Conservation (phyloP, 2,113 vertebrate genomes). For the Thamnaconus septentrionalis region DNA sequence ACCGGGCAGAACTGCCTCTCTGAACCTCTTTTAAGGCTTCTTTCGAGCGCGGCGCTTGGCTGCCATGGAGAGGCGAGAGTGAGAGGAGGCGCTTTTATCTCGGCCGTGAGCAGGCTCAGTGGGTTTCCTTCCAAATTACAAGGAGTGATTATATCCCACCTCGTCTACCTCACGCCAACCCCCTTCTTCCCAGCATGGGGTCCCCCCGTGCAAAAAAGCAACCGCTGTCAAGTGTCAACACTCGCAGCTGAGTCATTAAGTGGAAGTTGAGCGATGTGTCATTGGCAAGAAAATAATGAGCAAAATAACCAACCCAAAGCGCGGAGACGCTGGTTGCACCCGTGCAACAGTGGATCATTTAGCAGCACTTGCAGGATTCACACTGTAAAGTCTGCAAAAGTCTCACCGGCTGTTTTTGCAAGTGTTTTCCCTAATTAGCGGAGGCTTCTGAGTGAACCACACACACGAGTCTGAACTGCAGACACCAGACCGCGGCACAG, state of each 20-base stretch:
- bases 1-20: conserved; percentile 57
- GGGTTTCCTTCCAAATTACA: conserved; percentile 74
- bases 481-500: conserved; percentile 42
- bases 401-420: too few relatives aligned
- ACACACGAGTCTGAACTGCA: too few relatives aligned
- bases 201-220: conserved; percentile 35
- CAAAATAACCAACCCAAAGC: conserved; percentile 31
- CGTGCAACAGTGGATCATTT: conserved; percentile 22
- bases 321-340: conserved; percentile 17
- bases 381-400: too few relatives aligned
- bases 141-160: conserved; percentile 69
- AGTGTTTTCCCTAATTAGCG: too few relatives aligned
- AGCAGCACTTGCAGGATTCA: neutral
- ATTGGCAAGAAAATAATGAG: conserved; percentile 58
- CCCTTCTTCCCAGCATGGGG: conserved; percentile 34
- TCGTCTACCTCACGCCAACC: conserved; percentile 35
- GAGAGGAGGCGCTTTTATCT: conserved; percentile 65
- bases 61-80: conserved; percentile 38
- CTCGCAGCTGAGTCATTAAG: conserved; percentile 65
- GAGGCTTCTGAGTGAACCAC: too few relatives aligned
- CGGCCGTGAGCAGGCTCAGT: conserved; percentile 56
- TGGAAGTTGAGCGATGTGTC: conserved; percentile 56
- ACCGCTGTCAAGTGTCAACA: conserved; percentile 58
- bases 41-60: conserved; percentile 54
- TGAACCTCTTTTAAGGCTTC: conserved; percentile 55